phyloP scores from a whole-genome alignment of 2,888 invertebrate species.

The Leptopterna dolabrata region DNA sequence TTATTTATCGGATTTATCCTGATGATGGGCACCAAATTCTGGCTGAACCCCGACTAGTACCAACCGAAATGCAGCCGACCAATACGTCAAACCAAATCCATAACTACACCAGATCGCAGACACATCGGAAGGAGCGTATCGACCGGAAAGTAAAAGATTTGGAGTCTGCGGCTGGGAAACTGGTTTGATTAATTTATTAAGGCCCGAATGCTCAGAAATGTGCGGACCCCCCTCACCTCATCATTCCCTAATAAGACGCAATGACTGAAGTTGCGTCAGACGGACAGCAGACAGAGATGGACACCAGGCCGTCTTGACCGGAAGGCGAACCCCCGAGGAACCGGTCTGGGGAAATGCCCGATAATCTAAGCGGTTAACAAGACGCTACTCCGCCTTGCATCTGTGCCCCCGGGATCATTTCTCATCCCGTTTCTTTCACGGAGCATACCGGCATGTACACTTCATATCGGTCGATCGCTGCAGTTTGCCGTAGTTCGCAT shows the following conservation, averaged over 20 bases:
- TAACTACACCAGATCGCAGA: too few species aligned
- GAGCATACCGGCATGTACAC: neutral
- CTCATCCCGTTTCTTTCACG: neutral
- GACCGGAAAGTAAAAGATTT: neutral
- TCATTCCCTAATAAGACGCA: neutral
- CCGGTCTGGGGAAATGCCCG: constrained; percentile 8
- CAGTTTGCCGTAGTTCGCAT: neutral
- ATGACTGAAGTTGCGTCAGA: constrained; percentile 7
- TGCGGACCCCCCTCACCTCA: too few species aligned
- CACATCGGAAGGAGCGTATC: too few species aligned
- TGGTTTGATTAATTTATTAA: neutral
- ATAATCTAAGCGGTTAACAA: neutral
- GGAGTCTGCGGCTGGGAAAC: neutral
- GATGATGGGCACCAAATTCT: too few species aligned
- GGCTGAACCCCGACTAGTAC: too few species aligned
- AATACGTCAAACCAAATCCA: too few species aligned
- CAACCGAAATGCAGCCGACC: too few species aligned
- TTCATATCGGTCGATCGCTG: neutral
- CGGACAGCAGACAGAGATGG: neutral
- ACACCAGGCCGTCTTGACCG: neutral
- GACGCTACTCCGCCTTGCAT: neutral
- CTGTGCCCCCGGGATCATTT: neutral
- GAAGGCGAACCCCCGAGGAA: neutral
- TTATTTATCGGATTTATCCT: too few species aligned
- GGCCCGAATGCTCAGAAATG: neutral